Base-by-base conservation (phyloP, 2,888 invertebrate genomes). In the Nomada fucata region DNA sequence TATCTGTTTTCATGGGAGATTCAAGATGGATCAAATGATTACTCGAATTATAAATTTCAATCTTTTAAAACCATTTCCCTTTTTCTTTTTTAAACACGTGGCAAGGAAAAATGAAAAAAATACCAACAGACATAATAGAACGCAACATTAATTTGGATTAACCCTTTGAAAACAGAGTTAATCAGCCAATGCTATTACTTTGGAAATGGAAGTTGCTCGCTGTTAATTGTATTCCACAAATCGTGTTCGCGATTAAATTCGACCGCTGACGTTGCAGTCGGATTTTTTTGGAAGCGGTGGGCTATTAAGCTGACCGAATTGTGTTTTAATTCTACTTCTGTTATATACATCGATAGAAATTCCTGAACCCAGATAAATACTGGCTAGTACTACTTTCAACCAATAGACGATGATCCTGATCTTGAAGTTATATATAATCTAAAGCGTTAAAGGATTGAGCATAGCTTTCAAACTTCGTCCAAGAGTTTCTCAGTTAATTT, bases 231-330 rank as follows among this genome's bases (percentile, higher is more conserved):
- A 26, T 59, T 42, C 42, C 4, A 18, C 29, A 20, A 47, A 68
- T 74, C 15, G n/a, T 20, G 15, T 11, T 70, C 29, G 18, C 55
- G 53, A 71, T 71, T 63, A 57, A 26, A 26, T 23, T 20, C 61
- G 20, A 60, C 44, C 59, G n/a, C n/a, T n/a, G 15, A 69, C 60
- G 44, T 63, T 23, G 36, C 10, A 57, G 71, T 71, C 36, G 36
- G 23, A 50, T 36, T 26, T 47, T 57, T 18, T 9, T 3, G 29
- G 11, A 2, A 47, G 15, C 53, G 47, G 52, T 23, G n/a, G 11
- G 13, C 36, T 29, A 44, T 10, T 77, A 76, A 60, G 29, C 44
- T 23, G 15, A n/a, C 55, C n/a, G 42, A 53, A 61, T 61, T 42
- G 57, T 64, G 36, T 55, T 47, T 47, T 71, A 72, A 69, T 63